Evolutionary conservation across 2,888 invertebrate genomes (phyloP).

Genomic region (Crioceris asparagi): DNA sequence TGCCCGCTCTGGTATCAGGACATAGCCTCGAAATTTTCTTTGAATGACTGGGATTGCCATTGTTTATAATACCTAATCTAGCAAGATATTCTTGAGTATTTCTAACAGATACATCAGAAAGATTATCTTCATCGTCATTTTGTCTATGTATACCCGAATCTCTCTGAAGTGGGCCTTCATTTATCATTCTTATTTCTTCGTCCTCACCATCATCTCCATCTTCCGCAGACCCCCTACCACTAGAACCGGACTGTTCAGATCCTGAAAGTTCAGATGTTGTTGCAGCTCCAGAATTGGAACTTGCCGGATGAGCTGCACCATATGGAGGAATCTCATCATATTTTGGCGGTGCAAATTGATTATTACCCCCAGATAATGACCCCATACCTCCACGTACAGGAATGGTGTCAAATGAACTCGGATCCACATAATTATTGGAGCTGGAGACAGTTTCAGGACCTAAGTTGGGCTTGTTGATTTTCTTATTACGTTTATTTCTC

Average conservation of each 20-base stretch:
- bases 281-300: conserved; percentile 67
- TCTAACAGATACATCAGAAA: conserved; percentile 83
- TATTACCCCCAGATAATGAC: conserved; percentile 33
- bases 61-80: conserved; percentile 85
- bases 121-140: conserved; percentile 53
- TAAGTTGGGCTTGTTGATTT: conserved; percentile 66
- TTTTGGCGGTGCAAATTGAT: conserved; percentile 79
- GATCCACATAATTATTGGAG: conserved; percentile 77
- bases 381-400: conserved; percentile 53
- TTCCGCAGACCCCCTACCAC: conserved; percentile 92
- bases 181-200: conserved; percentile 96
- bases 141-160: conserved; percentile 56
- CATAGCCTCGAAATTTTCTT: conserved; percentile 58
- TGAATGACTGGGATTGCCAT: conserved; percentile 46
- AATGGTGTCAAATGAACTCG: conserved; percentile 81
- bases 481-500: conserved; percentile 69
- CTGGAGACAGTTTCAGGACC: conserved; percentile 62
- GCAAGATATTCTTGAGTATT: conserved; percentile 95
- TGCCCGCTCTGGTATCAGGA: conserved; percentile 50
- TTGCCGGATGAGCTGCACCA: conserved; percentile 55
- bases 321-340: conserved; percentile 87
- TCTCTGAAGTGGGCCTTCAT: conserved; percentile 76
- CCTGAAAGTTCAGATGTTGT: conserved; percentile 87
- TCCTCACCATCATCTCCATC: conserved; percentile 89
- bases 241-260: conserved; percentile 90